Percentiles rank a stretch among this genome's conserved stretches.
Evolutionary conservation across 2,113 vertebrate species (phyloP).

Genomic region (Heptranchias perlo): DNA sequence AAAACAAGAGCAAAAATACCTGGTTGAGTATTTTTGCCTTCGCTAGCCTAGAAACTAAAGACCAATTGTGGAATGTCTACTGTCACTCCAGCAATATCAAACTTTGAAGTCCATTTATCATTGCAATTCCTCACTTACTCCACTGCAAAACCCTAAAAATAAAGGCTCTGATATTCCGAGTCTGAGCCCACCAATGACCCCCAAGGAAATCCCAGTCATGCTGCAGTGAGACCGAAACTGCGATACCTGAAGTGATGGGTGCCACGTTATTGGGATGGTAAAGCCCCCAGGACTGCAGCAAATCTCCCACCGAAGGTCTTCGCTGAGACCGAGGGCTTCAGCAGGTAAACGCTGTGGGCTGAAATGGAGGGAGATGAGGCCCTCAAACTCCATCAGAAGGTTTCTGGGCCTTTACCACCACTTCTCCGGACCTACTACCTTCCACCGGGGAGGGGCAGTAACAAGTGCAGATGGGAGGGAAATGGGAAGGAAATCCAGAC

Average conservation of each 20-base stretch:
- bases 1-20: too few species aligned
- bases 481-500: neutral
- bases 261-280: neutral
- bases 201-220: neutral
- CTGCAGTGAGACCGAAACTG: neutral
- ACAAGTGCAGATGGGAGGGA: neutral
- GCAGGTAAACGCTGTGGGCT: neutral
- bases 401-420: neutral
- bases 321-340: neutral
- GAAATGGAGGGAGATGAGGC: neutral
- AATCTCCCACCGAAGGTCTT: neutral
- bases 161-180: neutral
- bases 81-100: neutral
- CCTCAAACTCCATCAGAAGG: neutral
- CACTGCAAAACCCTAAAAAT: neutral
- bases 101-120: neutral
- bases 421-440: neutral
- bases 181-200: neutral
- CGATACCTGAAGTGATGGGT: neutral
- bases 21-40: neutral
- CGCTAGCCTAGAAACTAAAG: neutral
- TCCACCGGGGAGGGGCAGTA: neutral
- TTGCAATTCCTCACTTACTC: neutral
- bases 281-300: neutral
- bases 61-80: neutral